Conservation (phyloP, 2,797 vertebrate genomes). For the Sciurus carolinensis region DNA sequence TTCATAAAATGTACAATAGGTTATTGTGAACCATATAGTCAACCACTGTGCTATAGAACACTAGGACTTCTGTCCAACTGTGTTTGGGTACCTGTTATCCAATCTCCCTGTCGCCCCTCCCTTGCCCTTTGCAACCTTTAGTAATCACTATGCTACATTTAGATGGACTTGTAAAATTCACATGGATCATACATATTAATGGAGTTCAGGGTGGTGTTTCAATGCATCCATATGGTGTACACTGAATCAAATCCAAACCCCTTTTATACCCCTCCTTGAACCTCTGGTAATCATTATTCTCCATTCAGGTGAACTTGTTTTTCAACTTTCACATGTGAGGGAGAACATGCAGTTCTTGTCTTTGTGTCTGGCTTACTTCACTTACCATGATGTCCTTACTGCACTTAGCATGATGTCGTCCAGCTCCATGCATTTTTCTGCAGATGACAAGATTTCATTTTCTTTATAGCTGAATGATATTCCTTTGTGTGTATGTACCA, state of each 20-base stretch:
- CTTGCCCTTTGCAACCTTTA: neutral
- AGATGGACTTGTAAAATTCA: neutral
- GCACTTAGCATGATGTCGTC: neutral
- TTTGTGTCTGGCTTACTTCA: neutral
- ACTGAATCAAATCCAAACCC: neutral
- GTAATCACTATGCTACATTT: neutral
- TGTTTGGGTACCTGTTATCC: neutral
- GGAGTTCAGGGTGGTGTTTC: neutral
- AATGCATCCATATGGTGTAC: neutral
- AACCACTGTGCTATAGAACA: neutral
- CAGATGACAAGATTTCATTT: neutral
- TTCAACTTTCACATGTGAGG: neutral
- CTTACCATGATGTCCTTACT: neutral
- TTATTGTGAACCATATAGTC: neutral
- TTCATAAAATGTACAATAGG: no score
- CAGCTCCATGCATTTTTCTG: neutral
- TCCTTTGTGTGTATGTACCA: neutral
- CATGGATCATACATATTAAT: neutral
- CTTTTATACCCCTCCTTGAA: neutral
- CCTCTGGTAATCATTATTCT: neutral
- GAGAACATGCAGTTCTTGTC: neutral
- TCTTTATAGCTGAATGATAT: neutral
- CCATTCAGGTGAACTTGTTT: neutral
- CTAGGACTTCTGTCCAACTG: no score
- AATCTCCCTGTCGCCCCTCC: neutral